These are phyloP conservation scores for Melikaiella ostensackeni DNA, from an alignment of 2,888 invertebrate genomes.

Conservation along the genomic window DNA sequence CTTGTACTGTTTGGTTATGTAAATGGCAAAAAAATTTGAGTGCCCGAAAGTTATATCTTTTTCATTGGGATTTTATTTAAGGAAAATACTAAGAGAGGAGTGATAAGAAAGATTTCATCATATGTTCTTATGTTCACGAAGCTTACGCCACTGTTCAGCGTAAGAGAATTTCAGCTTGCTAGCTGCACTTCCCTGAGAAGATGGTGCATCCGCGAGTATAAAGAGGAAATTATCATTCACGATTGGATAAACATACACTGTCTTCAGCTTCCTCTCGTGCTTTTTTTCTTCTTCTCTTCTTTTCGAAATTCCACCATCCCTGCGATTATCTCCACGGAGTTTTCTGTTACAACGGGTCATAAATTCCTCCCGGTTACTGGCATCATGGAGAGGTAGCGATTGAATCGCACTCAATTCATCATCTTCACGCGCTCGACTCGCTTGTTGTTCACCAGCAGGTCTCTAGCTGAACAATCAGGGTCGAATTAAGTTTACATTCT, in stretches of 20 bases:
- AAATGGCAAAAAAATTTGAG: no score
- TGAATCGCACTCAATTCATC: background rate
- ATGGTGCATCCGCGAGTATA: slow-evolving; percentile 7
- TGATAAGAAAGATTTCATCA: no score
- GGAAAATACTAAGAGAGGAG: no score
- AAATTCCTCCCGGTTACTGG: background rate
- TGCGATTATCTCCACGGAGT: background rate
- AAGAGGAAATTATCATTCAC: slow-evolving; percentile 22
- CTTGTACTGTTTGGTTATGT: no score
- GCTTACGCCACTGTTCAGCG: background rate
- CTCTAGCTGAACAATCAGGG: background rate
- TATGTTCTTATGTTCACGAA: background rate
- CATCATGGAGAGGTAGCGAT: background rate
- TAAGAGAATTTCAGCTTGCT: slow-evolving; percentile 3
- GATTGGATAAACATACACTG: slow-evolving; percentile 24
- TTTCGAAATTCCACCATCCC: background rate
- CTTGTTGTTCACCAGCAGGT: background rate
- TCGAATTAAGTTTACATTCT: background rate
- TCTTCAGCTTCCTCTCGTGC: background rate
- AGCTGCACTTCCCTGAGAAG: slow-evolving; percentile 1
- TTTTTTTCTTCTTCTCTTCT: background rate
- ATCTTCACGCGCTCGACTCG: background rate
- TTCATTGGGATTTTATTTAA: no score
- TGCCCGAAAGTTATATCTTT: no score
- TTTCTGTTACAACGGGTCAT: background rate